phyloP scores from a whole-genome alignment of 2,797 vertebrate genomes.

The Gymnothorax reevesii region DNA sequence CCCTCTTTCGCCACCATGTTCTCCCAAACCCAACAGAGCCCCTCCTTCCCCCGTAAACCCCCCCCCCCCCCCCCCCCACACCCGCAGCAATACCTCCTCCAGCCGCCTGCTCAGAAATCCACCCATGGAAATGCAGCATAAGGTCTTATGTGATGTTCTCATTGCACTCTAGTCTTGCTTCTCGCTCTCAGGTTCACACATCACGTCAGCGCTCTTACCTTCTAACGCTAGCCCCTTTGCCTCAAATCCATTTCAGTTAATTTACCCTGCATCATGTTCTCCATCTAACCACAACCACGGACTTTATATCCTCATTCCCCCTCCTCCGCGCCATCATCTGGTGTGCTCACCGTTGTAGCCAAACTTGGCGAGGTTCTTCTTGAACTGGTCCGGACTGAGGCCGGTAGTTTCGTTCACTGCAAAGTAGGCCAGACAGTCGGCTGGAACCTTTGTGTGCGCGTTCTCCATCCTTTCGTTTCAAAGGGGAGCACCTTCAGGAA shows the following conservation, averaged over 20 bases:
- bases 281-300: not conserved
- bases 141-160: slow-evolving; percentile 17
- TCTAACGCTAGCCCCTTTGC: slow-evolving; percentile 4
- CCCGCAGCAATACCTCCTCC: not conserved
- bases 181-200: not conserved
- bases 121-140: not conserved
- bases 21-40: not conserved
- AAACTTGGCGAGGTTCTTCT: slow-evolving; percentile 80
- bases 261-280: not conserved
- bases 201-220: not conserved
- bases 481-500: slow-evolving; percentile 66
- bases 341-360: slow-evolving; percentile 81
- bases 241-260: slow-evolving; percentile 1
- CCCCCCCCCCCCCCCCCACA: no score
- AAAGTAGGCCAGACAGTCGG: slow-evolving; percentile 83
- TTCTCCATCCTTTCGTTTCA: slow-evolving; percentile 81
- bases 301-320: not conserved
- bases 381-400: slow-evolving; percentile 82
- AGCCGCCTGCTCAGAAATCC: not conserved
- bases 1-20: not conserved
- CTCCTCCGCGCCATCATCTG: slow-evolving; percentile 21
- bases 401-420: slow-evolving; percentile 81
- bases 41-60: not conserved
- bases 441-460: slow-evolving; percentile 76
- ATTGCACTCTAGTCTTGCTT: slow-evolving; percentile 5